Base-by-base conservation (phyloP, 2,113 vertebrate genomes). In the Opisthocomus hoazin region DNA sequence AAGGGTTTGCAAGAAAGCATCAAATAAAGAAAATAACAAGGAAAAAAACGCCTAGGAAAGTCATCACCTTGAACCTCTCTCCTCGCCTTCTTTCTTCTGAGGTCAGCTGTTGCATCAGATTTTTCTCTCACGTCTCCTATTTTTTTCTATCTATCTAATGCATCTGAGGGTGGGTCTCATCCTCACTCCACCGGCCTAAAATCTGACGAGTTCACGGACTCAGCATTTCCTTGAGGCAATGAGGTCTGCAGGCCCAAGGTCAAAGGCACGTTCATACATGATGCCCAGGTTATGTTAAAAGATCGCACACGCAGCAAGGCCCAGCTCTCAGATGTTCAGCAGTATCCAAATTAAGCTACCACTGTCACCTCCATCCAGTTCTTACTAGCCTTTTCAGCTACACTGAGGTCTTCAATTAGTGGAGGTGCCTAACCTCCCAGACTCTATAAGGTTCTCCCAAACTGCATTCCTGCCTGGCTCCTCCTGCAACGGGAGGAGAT, bases 111-210 rank as follows among this genome's bases (percentile, higher is more conserved):
- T 81, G 80, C 89, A 27, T 90, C 95, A 92, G 87, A 64, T 43
- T 79, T 51, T 57, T 32, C 61, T 71, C 87, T 87, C 30, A 14
- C 0, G 20, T 74, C 69, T 93, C 65, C 36, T 90, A 84, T 12
- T 89, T 65, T 64, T 46, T 56, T 45, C 71, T 93, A 91, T 45
- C 71, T 93, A 91, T 95, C 93, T 94, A 36, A 43, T 37, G 37
- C 75, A 95, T 95, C 95, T 94, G 60, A 66, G 87, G 96, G 96
- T 94, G 93, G 89, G 80, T 91, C 93, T 53, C 7, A 0, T 87
- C 93, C 79, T 93, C 80, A 45, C 90, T 87, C 60, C 89, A 89
- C 30, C 45, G 1, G 90, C 90, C 93, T 54, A 22, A 61, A 88
- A 84, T 10, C 79, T 79, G 34, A 7, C 6, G 16, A 69, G 50